Evolutionary conservation across 2,113 vertebrate genomes (phyloP), one percentile per base, ranked within the genome.

Genomic region (Planiliza haematocheilus): DNA sequence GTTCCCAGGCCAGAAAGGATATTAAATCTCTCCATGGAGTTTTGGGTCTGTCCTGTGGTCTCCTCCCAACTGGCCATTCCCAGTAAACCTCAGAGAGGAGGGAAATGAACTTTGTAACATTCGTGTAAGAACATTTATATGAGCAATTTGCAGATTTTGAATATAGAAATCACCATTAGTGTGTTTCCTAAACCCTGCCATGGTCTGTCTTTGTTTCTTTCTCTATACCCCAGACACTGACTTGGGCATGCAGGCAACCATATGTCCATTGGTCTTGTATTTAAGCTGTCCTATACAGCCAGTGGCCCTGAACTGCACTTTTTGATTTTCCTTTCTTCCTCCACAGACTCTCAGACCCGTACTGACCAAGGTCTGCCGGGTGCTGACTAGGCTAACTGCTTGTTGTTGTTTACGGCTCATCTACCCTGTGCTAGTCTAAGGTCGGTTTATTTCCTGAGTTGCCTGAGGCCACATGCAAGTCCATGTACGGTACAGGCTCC

Each of bases 341-440:
- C 46, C 79, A 24, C 50, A 58, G 59, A 76, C 46, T 62, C 65
- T 49, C 39, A 34, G 37, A 52, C 39, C 57, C 57, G 38, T 10
- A 38, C 46, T 42, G 17, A 13, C 77, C 83, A 89, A 83, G 82
- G 78, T 79, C 86, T 75, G 56, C 77, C 51, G 59, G 49, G 55
- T 69, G 89, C 77, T 84, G 86, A 88, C 68, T 64, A 69, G 78
- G 83, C 74, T 70, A 45, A 20, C 41, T 30, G 41, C 36, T 30
- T 30, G 24, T 30, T 69, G 38, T 70, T 87, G 68, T 91, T 84
- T 83, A 81, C 85, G 67, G 18, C 67, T 63, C 70, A 14, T 59
- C 56, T 51, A 55, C 68, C 43, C 75, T 46, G 39, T 18, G 13
- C 46, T 63, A 45, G 58, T 61, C 38, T 55, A 2, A 61, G 65